phyloP scores from a whole-genome alignment of 2,797 vertebrate genomes.

The Mus spretus region DNA sequence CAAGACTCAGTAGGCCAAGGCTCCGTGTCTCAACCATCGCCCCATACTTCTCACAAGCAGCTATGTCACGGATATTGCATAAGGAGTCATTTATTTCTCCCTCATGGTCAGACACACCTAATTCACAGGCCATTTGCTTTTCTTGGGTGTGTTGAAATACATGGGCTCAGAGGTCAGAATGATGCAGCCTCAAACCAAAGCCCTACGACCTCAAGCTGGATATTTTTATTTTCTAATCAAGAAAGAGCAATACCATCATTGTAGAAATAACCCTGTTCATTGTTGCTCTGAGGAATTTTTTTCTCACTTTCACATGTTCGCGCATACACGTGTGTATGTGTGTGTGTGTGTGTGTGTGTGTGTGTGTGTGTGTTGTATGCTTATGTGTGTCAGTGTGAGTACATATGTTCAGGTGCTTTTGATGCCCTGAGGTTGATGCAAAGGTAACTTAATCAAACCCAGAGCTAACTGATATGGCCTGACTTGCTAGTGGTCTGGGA shows the following conservation, averaged over 20 bases:
- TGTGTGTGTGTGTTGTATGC: not conserved
- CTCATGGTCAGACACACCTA: not conserved
- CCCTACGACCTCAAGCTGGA: not conserved
- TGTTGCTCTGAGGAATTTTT: not conserved
- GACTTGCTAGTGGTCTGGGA: not conserved
- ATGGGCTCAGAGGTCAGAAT: slow-evolving; percentile 17
- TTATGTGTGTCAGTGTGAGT: not conserved
- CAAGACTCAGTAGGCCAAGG: not conserved
- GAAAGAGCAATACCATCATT: not conserved
- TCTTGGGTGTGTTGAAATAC: not conserved
- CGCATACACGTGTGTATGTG: not conserved
- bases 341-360: not conserved
- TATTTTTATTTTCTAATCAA: not conserved
- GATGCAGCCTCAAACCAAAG: not conserved
- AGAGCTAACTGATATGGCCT: not conserved
- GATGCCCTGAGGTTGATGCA: not conserved
- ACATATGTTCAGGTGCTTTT: not conserved
- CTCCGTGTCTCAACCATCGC: not conserved
- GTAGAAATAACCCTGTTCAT: not conserved
- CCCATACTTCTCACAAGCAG: not conserved
- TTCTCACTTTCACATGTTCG: not conserved
- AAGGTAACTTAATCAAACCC: not conserved
- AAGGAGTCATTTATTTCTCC: not conserved
- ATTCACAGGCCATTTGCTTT: not conserved
- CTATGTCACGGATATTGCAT: not conserved